These are phyloP conservation scores for Pyralis farinalis DNA, from an alignment of 2,888 invertebrate genomes.

Conservation along the genomic window DNA sequence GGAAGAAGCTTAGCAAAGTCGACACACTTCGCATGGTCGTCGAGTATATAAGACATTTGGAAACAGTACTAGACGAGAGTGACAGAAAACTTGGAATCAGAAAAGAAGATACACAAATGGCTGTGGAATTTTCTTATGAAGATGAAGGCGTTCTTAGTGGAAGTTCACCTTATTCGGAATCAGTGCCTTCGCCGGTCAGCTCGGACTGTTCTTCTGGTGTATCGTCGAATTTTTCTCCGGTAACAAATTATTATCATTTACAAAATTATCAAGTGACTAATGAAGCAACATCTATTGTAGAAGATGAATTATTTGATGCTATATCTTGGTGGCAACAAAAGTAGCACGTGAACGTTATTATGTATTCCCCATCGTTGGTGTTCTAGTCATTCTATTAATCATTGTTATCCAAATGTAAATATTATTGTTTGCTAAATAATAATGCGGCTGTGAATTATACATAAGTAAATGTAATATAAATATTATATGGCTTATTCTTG, in stretches of 20 bases:
- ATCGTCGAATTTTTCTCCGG: conserved; percentile 56
- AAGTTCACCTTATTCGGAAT: conserved; percentile 66
- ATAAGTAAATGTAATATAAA: too few species aligned
- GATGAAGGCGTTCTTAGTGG: conserved; percentile 62
- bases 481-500: too few species aligned
- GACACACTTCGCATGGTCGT: conserved; percentile 94
- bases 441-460: conserved; percentile 27
- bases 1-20: conserved; percentile 94
- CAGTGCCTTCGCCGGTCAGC: conserved; percentile 85
- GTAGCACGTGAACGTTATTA: conserved; percentile 29
- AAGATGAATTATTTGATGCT: conserved; percentile 91
- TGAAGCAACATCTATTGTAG: conserved; percentile 85
- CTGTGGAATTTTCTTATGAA: conserved; percentile 35
- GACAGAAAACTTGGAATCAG: conserved; percentile 73
- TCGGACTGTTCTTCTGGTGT: conserved; percentile 84
- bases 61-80: conserved; percentile 87
- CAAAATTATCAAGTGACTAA: conserved; percentile 51
- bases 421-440: conserved; percentile 4
- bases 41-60: conserved; percentile 92
- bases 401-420: too few species aligned
- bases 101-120: conserved; percentile 18
- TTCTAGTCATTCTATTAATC: conserved; percentile 46
- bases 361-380: conserved; percentile 12
- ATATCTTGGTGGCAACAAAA: conserved; percentile 91
- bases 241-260: conserved; percentile 30